These are phyloP conservation scores for Caradrina clavipalpis DNA, from an alignment of 2,888 invertebrate species.

Conservation along the genomic window DNA sequence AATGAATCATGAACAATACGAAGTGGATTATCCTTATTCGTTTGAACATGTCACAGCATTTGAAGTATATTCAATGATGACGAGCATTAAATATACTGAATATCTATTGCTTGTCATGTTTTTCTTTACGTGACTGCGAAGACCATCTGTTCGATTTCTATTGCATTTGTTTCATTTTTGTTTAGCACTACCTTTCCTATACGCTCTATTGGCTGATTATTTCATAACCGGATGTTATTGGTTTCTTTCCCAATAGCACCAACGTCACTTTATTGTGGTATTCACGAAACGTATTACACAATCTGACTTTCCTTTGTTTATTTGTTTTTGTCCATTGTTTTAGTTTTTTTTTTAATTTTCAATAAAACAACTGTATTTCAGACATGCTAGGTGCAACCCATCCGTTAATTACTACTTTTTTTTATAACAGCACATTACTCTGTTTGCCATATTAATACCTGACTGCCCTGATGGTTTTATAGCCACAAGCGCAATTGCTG, in stretches of 20 bases:
- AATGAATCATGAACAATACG: slow-evolving; percentile 66
- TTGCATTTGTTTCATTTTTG: slow-evolving; percentile 57
- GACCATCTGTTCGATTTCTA: slow-evolving; percentile 35
- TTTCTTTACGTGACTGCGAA: slow-evolving; percentile 27
- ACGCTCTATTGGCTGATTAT: slow-evolving; percentile 80
- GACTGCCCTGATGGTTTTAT: background rate
- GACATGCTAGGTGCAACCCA: background rate
- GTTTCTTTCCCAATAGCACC: slow-evolving; percentile 74
- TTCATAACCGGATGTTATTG: slow-evolving; percentile 81
- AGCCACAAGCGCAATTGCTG: background rate
- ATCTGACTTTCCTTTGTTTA: slow-evolving; percentile 26
- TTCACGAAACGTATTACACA: slow-evolving; percentile 49
- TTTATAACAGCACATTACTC: background rate
- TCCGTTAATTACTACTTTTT: background rate
- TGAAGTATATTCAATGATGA: slow-evolving; percentile 12
- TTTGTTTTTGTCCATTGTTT: slow-evolving; percentile 25
- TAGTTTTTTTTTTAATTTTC: background rate
- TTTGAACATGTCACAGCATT: slow-evolving; percentile 9
- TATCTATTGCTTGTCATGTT: slow-evolving; percentile 5
- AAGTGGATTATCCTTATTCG: slow-evolving; percentile 69
- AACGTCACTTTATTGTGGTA: slow-evolving; percentile 58
- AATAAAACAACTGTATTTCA: slow-evolving; percentile 16
- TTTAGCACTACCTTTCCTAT: slow-evolving; percentile 69
- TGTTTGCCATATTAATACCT: background rate
- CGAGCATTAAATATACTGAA: background rate